phyloP scores from a whole-genome alignment of 2,888 invertebrate species.

The Coenonympha arcania region DNA sequence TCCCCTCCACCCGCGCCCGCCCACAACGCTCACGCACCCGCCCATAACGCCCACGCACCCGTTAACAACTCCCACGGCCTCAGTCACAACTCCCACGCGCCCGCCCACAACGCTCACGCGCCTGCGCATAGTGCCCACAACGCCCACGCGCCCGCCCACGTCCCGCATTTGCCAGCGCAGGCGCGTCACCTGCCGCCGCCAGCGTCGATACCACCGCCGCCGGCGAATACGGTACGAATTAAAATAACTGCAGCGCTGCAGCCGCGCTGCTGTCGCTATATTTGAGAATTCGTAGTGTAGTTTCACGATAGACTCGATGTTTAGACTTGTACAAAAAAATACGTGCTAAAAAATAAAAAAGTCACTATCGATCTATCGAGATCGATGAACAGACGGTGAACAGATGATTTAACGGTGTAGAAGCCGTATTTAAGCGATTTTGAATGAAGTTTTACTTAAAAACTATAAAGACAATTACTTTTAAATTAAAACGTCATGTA shows the following conservation, averaged over 20 bases:
- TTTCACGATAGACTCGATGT: too few relatives aligned
- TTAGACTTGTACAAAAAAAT: too few relatives aligned
- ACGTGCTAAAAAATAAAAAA: too few relatives aligned
- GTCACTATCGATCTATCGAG: too few relatives aligned
- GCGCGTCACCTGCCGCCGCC: conserved; percentile 16
- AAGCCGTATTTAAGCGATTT: too few relatives aligned
- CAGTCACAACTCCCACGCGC: conserved; percentile 24
- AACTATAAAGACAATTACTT: too few relatives aligned
- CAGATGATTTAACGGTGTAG: too few relatives aligned
- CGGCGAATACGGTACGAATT: conserved; percentile 13
- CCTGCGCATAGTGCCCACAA: conserved; percentile 14
- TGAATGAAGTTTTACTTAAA: too few relatives aligned
- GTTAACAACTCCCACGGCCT: conserved; percentile 30
- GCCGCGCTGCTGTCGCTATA: too few relatives aligned
- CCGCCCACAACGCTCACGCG: conserved; percentile 18
- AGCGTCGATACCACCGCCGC: conserved; percentile 12
- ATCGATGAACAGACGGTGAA: too few relatives aligned
- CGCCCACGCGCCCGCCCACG: conserved; percentile 16
- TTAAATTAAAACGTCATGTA: too few relatives aligned
- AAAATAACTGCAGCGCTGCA: background rate
- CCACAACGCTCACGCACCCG: conserved; percentile 25
- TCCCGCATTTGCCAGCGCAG: conserved; percentile 15
- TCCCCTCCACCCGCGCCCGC: conserved; percentile 30
- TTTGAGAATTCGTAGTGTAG: too few relatives aligned
- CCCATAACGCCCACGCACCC: conserved; percentile 11